Evolutionary conservation across 1,140 invertebrate species (phyloP), one percentile per base, ranked within the genome.

Genomic region (Orchesella cincta): DNA sequence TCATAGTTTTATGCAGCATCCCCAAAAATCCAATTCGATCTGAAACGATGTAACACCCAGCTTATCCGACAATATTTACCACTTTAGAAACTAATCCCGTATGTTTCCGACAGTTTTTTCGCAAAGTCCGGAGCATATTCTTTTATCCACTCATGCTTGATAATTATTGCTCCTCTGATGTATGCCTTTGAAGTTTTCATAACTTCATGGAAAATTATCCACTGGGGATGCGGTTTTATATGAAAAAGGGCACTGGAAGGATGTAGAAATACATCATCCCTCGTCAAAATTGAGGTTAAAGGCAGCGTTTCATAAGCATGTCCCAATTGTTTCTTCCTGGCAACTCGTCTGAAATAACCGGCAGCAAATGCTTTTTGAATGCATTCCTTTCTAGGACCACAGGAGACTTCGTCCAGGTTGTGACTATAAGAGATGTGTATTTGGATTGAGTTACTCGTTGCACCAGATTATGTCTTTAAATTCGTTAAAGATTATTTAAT

Each of bases 151-250:
- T n/a, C 35, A 5, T 70, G 76, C 12, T 77, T 51, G 23, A 77
- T 73, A 1, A 8, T 3, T 0, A 77, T 35, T 1, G 57, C 20
- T 23, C 46, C 28, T 14, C 36, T 46, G 70, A 77, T 77, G 26
- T 57, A 73, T 1, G 76, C 35, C 46, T 73, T 77, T 26, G 36
- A 73, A 5, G 76, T 73, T 29, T 57, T 73, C 1, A 77, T 29
- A 1, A 77, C 33, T 8, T 73, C 70, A 34, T 73, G 2, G 71
- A 73, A 77, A n/a, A 77, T 46, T 28, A 77, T 28, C 46, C 39
- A 73, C 18, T 33, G 5, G 12, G 74, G 74, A 1, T n/a, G 1
- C 1, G 31, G 31, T 2, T 34, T 54, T 18, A 26, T 8, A 1
- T n/a, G 12, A 33, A 77, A 77, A 1, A 77, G 28, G 8, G 70